These are phyloP conservation scores for Nomada flava DNA, from an alignment of 2,888 invertebrate genomes.

Conservation along the genomic window DNA sequence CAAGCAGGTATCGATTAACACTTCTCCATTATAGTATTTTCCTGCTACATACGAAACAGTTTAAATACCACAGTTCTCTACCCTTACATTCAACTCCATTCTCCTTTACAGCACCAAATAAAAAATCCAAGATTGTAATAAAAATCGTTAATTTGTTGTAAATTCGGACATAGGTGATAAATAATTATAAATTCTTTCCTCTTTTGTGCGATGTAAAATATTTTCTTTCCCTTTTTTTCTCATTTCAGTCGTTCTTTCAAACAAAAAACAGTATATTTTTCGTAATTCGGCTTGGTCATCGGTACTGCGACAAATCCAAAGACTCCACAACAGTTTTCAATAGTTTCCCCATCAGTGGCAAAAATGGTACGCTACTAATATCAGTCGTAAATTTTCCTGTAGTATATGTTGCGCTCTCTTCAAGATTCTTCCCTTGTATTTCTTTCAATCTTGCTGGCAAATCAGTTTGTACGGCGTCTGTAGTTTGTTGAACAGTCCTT, in stretches of 20 bases:
- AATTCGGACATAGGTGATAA: slow-evolving; percentile 17
- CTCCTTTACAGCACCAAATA: background rate
- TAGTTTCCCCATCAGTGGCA: slow-evolving; percentile 80
- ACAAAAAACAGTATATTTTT: background rate
- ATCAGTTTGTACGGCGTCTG: slow-evolving; percentile 56
- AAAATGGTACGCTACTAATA: slow-evolving; percentile 74
- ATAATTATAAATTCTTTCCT: slow-evolving; percentile 16
- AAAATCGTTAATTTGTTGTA: slow-evolving; percentile 45
- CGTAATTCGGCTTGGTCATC: slow-evolving; percentile 54
- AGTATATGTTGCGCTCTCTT: slow-evolving; percentile 72
- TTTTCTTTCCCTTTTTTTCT: background rate
- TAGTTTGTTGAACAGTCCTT: slow-evolving; percentile 71
- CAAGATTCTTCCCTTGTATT: slow-evolving; percentile 49
- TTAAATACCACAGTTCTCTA: background rate
- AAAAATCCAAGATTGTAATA: slow-evolving; percentile 15
- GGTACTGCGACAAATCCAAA: slow-evolving; percentile 79
- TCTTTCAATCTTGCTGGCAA: slow-evolving; percentile 76
- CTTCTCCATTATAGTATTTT: background rate
- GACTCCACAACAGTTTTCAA: slow-evolving; percentile 81
- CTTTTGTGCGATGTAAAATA: slow-evolving; percentile 11
- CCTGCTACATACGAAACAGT: background rate
- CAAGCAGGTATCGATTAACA: slow-evolving; percentile 3
- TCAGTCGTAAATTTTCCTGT: slow-evolving; percentile 76
- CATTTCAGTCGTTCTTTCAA: background rate
- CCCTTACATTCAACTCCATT: slow-evolving; percentile 8